Base-by-base conservation (phyloP, 2,797 vertebrate genomes). In the Vespertilio murinus region DNA sequence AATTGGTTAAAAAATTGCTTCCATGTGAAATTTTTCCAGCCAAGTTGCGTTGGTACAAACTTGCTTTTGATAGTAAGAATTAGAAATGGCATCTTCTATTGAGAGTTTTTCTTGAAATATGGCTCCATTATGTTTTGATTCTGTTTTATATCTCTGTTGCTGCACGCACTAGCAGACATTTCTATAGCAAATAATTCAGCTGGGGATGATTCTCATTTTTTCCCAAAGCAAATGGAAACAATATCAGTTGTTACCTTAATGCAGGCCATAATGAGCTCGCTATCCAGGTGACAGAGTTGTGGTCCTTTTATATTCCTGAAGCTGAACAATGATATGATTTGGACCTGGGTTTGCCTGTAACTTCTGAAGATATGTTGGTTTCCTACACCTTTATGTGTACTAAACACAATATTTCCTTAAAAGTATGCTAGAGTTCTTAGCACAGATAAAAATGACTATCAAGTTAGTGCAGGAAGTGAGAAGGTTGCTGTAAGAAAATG, bases 1-100 rank as follows among this genome's bases (percentile, higher is more conserved):
- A 96, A 95, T 71, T 33, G n/a, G 23, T 65, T 84, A 28, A 87
- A 95, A 89, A 81, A 33, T 81, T 74, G 56, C 30, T 59, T 89
- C 64, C 42, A 54, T 38, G 22, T 70, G 35, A 75, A 84, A 74
- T 23, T 92, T 88, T 91, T 81, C 42, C 49, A 87, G 30, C 45
- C 67, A 61, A 80, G 40, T 81, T 85, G 49, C 95, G 11, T 28
- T 85, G 78, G 33, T 80, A 73, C 11, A 83, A 70, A 67, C 87
- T 83, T 94, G n/a, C 56, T 81, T 86, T 93, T 93, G 69, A 67
- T 30, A 69, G 52, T 74, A 83, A 47, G 49, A 93, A 14, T 40
- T 77, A 22, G 75, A 91, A 64, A 52, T 79, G 45, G 61, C 81
- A 74, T 38, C 52, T 82, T 88, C 78, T 65, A 56, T 30, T 78